phyloP scores from a whole-genome alignment of 2,888 invertebrate species.

The Atrina japonica region DNA sequence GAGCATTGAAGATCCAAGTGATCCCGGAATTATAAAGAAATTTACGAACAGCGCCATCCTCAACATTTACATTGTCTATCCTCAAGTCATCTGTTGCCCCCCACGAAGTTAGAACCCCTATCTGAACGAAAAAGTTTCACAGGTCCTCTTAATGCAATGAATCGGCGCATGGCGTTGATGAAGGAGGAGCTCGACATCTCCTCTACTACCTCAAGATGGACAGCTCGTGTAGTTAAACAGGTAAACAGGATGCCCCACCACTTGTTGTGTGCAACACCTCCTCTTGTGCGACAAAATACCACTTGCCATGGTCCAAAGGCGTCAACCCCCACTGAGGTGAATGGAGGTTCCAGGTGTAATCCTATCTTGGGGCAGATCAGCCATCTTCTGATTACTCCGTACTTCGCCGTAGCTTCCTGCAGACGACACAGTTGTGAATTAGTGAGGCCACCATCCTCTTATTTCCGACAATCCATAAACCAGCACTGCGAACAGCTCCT shows the following conservation, averaged over 20 bases:
- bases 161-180: conserved; percentile 49
- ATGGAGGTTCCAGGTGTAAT: conserved; percentile 34
- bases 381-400: no score
- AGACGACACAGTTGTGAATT: no score
- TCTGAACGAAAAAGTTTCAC: conserved; percentile 46
- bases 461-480: no score
- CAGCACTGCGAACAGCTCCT: no score
- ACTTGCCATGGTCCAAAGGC: conserved; percentile 50
- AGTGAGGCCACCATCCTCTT: no score
- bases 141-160: conserved; percentile 35
- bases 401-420: no score
- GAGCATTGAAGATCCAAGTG: conserved; percentile 47
- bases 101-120: conserved; percentile 44
- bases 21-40: conserved; percentile 23
- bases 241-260: conserved; percentile 50
- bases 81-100: conserved; percentile 39
- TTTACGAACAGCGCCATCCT: conserved; percentile 26
- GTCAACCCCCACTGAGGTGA: conserved; percentile 48
- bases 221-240: conserved; percentile 44
- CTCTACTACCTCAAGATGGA: conserved; percentile 55
- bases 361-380: no score
- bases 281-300: conserved; percentile 43
- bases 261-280: conserved; percentile 43
- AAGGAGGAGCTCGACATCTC: conserved; percentile 48
- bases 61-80: conserved; percentile 32